These are phyloP conservation scores for Machimus atricapillus DNA, from an alignment of 2,888 invertebrate species.

Conservation along the genomic window DNA sequence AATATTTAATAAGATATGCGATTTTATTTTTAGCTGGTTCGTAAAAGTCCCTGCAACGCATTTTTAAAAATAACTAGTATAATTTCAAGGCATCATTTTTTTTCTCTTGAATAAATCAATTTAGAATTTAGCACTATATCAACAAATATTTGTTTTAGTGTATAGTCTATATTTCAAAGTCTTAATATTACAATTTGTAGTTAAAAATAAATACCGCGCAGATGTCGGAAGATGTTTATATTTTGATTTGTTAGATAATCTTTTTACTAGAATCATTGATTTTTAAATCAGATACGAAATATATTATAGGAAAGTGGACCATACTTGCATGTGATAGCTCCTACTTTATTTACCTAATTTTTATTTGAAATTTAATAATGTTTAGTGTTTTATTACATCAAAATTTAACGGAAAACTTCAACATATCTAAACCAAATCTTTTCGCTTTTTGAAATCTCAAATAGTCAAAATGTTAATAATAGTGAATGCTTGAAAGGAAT, in stretches of 20 bases:
- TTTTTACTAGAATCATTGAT: too few relatives aligned
- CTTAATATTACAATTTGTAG: too few relatives aligned
- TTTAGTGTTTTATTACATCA: not conserved
- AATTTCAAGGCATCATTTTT: not conserved
- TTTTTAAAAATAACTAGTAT: not conserved
- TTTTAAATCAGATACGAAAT: too few relatives aligned
- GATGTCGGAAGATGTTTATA: too few relatives aligned
- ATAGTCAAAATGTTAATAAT: conserved; percentile 29
- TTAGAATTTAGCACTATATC: too few relatives aligned
- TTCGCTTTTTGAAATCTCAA: not conserved
- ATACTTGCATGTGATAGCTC: too few relatives aligned
- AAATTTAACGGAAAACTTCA: not conserved
- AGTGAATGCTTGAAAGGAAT: not conserved
- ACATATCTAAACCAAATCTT: not conserved
- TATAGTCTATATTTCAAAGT: too few relatives aligned
- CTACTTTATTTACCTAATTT: not conserved
- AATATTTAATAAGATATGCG: not conserved
- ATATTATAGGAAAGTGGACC: too few relatives aligned
- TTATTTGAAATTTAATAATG: not conserved
- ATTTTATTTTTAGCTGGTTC: not conserved
- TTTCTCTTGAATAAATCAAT: not conserved
- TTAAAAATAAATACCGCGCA: too few relatives aligned
- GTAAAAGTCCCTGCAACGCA: not conserved
- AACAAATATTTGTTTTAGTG: too few relatives aligned
- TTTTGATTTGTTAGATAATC: too few relatives aligned